These are phyloP conservation scores for Petroica traversi DNA, from an alignment of 2,113 vertebrate genomes.

Conservation along the genomic window DNA sequence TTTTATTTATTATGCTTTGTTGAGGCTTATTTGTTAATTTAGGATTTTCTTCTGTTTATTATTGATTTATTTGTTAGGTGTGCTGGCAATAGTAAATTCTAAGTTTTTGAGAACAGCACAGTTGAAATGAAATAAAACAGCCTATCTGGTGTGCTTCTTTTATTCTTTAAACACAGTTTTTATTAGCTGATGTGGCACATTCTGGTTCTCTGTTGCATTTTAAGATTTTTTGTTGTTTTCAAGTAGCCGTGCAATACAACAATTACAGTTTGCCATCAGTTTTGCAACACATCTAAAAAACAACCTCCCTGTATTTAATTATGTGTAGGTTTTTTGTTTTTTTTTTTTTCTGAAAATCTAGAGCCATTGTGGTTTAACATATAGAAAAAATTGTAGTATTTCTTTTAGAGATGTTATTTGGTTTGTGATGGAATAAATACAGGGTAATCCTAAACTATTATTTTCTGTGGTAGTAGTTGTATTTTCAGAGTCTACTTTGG, in stretches of 20 bases:
- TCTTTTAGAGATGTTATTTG: neutral
- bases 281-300: neutral
- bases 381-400: fast-evolving
- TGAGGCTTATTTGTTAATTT: neutral
- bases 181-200: neutral
- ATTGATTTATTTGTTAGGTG: neutral
- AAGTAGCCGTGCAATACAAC: neutral
- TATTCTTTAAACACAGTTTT: neutral
- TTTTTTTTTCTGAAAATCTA: neutral
- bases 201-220: neutral
- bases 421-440: neutral
- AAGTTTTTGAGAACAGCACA: neutral
- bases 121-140: neutral
- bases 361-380: neutral
- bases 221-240: neutral
- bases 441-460: neutral
- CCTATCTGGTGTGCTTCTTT: neutral
- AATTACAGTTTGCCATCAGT: neutral
- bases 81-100: neutral
- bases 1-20: neutral
- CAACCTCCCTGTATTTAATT: neutral
- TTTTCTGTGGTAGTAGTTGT: neutral
- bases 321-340: neutral
- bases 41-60: neutral
- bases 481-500: neutral